These are phyloP conservation scores for Tauraco hartlaubi DNA, from an alignment of 2,797 vertebrate genomes.

Conservation along the genomic window DNA sequence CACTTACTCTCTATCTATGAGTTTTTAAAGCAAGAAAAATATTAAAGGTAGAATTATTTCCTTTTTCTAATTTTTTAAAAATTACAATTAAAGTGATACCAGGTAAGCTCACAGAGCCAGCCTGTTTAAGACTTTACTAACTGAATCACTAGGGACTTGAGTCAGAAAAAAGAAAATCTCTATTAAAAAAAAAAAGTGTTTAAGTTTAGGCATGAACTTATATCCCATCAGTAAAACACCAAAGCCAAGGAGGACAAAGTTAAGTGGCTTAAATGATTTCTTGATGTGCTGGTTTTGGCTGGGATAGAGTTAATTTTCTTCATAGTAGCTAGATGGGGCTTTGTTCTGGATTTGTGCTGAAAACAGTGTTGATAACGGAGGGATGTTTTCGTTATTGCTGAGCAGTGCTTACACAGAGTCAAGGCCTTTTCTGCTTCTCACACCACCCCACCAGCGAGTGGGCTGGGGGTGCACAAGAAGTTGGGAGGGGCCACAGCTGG, in stretches of 20 bases:
- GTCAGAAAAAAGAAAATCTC: not conserved
- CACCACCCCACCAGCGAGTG: too few species aligned
- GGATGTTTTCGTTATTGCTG: too few species aligned
- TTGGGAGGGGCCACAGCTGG: too few species aligned
- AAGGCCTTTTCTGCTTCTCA: too few species aligned
- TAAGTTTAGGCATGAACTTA: not conserved
- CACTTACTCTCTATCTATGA: not conserved
- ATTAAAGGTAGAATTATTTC: not conserved
- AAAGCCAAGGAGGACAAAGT: not conserved
- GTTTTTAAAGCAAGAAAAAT: not conserved
- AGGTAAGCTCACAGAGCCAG: not conserved
- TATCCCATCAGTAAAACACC: not conserved
- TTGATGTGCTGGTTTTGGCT: not conserved
- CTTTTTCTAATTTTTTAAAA: not conserved
- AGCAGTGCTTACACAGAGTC: too few species aligned
- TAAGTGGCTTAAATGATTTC: not conserved
- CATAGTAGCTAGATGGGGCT: too few species aligned
- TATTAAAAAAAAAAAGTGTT: not conserved
- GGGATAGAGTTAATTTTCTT: too few species aligned
- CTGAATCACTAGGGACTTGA: not conserved
- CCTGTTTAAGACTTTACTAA: not conserved
- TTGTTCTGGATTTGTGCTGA: too few species aligned
- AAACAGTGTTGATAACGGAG: too few species aligned
- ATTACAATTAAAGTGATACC: not conserved
- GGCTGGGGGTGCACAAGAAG: too few species aligned